Evolutionary conservation across 2,113 vertebrate species (phyloP), one percentile per base, ranked within the genome.

Genomic region (Neogale vison): DNA sequence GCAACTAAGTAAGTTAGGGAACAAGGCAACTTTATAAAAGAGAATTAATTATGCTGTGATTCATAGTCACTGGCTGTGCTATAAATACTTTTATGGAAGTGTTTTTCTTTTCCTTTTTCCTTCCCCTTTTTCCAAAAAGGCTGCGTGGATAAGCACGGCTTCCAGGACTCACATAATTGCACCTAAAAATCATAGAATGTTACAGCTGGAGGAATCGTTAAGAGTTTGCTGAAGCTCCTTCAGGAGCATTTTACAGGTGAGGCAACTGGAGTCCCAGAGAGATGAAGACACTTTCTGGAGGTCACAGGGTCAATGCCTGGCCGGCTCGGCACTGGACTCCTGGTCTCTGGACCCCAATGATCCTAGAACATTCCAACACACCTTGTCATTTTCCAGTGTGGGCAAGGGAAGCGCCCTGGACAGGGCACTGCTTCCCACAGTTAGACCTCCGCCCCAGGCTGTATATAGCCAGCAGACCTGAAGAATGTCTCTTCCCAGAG

Each of bases 31-130:
- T 96, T 97, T 98, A 97, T 98, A 98, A 97, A 92, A 93, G 92
- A 92, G 95, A 93, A 98, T 69, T 98, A 98, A 98, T 98, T 98
- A 98, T 97, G 97, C 97, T 74, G 15, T 97, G 98, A 98, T 98
- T 99, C 99, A 99, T 23, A 98, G 98, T 97, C 98, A 98, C 97
- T 98, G 97, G 47, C 90, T 98, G 98, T 96, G 97, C 98, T 98
- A 98, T 98, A 98, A 98, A 98, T 98, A 99, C 93, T 98, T 98
- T 98, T 98, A 98, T 98, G 96, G 98, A 98, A 98, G 95, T 98
- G 98, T 98, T 98, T 99, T 98, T 98, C 97, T 98, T 98, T 98
- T 98, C 98, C 97, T 95, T 29, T 12, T 91, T 86, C 17, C 96
- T 96, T 98, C 98, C 96, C 77, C 90, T 97, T 98, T 98, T 98